These are phyloP conservation scores for Cloeon dipterum DNA, from an alignment of 2,888 invertebrate species.

Conservation along the genomic window DNA sequence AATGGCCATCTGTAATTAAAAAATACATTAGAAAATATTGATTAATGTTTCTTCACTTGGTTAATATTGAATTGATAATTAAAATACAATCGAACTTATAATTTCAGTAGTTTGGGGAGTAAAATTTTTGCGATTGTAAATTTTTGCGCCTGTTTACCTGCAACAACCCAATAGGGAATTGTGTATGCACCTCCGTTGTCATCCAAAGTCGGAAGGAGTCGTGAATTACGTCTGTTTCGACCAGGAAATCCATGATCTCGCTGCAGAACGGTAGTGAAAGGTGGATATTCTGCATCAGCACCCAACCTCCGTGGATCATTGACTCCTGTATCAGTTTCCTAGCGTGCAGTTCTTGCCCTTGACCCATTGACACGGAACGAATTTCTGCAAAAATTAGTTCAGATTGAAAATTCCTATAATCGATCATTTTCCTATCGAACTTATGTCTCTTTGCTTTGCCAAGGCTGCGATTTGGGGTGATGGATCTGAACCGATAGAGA, in stretches of 20 bases:
- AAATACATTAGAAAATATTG: slow-evolving; percentile 17
- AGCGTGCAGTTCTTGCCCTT: slow-evolving; percentile 82
- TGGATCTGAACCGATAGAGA: slow-evolving; percentile 91
- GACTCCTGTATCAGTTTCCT: slow-evolving; percentile 58
- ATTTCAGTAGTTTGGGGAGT: no score
- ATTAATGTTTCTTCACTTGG: not conserved
- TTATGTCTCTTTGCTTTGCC: slow-evolving; percentile 64
- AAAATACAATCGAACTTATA: no score
- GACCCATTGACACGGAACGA: slow-evolving; percentile 88
- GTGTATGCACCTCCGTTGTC: slow-evolving; percentile 80
- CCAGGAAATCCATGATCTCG: slow-evolving; percentile 72
- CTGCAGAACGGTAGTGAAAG: slow-evolving; percentile 84
- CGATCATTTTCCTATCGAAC: slow-evolving; percentile 25
- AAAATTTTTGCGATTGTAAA: no score
- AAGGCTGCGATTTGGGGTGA: slow-evolving; percentile 76
- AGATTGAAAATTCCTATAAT: not conserved
- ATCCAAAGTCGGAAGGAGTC: slow-evolving; percentile 78
- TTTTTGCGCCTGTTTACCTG: slow-evolving; percentile 21
- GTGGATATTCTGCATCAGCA: slow-evolving; percentile 86
- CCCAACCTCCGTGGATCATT: slow-evolving; percentile 70
- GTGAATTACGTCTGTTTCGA: slow-evolving; percentile 63
- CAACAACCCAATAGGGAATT: slow-evolving; percentile 69
- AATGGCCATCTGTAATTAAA: slow-evolving; percentile 84
- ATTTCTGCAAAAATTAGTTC: slow-evolving; percentile 24
- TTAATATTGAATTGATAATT: no score